Conservation (phyloP, 2,888 invertebrate genomes). For the Auanema freiburgensis region DNA sequence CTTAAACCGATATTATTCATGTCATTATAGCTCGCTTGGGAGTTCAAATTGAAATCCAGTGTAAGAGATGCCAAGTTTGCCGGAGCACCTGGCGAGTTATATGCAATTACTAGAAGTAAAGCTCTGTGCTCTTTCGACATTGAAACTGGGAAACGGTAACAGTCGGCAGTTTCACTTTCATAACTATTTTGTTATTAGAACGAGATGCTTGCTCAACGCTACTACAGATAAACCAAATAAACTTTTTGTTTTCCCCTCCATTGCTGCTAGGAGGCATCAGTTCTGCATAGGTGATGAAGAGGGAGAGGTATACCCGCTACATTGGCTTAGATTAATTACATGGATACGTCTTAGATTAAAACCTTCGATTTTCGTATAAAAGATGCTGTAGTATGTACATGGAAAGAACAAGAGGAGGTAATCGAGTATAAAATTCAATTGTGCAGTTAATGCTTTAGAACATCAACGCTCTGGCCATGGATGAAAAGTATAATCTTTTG, state of each 20-base stretch:
- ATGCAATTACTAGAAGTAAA: conserved; percentile 37
- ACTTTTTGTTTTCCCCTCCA: conserved; percentile 37
- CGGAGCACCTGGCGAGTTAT: conserved; percentile 21
- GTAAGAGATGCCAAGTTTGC: conserved; percentile 30
- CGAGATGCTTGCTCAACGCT: conserved; percentile 27
- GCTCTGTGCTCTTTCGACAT: conserved; percentile 49
- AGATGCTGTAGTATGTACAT: conserved; percentile 37
- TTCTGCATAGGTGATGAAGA: conserved; percentile 51
- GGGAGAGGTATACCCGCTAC: conserved; percentile 40
- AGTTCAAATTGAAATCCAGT: conserved; percentile 30
- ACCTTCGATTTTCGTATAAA: conserved; percentile 49
- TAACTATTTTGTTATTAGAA: conserved; percentile 21
- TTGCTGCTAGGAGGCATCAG: conserved; percentile 39
- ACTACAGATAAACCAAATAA: conserved; percentile 37
- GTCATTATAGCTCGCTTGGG: conserved; percentile 27
- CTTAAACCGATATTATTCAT: neutral
- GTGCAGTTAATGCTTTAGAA: conserved; percentile 12
- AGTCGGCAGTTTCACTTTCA: neutral
- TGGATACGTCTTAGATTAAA: too few relatives aligned
- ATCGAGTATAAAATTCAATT: neutral
- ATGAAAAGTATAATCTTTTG: conserved; percentile 29
- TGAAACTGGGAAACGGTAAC: conserved; percentile 47
- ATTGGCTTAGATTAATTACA: neutral
- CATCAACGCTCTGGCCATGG: conserved; percentile 40
- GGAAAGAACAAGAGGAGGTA: conserved; percentile 47